Base-by-base conservation (phyloP, 2,888 invertebrate species). In the Sinodicranocentrus sp. region DNA sequence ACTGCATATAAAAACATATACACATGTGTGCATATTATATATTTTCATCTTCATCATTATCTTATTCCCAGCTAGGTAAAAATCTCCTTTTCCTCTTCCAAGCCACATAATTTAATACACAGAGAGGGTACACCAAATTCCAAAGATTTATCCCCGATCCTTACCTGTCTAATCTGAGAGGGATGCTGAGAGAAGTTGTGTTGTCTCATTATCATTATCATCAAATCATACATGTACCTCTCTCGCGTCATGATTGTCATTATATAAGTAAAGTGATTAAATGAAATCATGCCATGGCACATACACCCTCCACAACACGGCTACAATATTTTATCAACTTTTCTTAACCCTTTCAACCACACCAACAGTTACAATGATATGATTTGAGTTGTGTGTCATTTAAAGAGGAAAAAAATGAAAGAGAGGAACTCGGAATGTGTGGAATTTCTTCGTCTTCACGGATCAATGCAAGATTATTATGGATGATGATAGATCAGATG, bases 401-500 rank as follows among this genome's bases (percentile, higher is more conserved):
- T 44, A 23, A 17, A 26, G 25, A 70, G 21, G 8, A n/a, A n/a
- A 54, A 15, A 39, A 52, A 48, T 43, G 44, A 71, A 52, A 39
- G 21, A 76, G 10, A 33, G 10, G 3, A 33, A 33, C 10, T 33
- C n/a, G 72, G 77, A 77, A 83, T 83, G 77, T 33, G 2, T 77
- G 61, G 84, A 84, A 84, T 79, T 61, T 71, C 19, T 68, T 44
- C 61, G 39, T 21, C 10, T 10, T 43, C 21, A 71, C 43, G 71
- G 71, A 78, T 84, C 76, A 83, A 77, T 78, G 84, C 67, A 63
- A 68, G 71, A 48, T 72, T 63, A 54, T 63, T 61, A 68, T 59
- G 52, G 44, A 82, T 73, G 80, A 77, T 86, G 88, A 88, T 88
- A 87, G 88, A 87, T 87, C 86, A 85, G 85, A 87, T 86, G 33